phyloP scores from a whole-genome alignment of 2,113 vertebrate species.

The Upupa epops region DNA sequence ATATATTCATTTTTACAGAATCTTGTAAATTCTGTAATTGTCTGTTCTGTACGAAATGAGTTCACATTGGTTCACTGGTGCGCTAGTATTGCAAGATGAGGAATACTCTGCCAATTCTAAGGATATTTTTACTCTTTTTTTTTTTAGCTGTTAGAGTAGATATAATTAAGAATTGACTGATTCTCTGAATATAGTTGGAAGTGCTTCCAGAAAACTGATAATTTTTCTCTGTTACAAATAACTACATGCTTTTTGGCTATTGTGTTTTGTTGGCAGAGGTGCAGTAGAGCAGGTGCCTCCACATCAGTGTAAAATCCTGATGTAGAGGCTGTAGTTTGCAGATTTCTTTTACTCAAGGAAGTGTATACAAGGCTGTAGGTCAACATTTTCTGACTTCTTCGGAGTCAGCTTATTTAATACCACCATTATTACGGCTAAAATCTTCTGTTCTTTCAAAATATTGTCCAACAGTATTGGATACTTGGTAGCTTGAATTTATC shows the following conservation, averaged over 20 bases:
- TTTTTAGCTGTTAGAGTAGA: neutral
- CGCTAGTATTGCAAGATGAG: neutral
- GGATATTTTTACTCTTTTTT: neutral
- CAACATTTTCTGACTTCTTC: neutral
- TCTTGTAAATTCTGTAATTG: neutral
- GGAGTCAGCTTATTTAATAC: neutral
- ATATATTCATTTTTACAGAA: neutral
- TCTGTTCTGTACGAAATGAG: neutral
- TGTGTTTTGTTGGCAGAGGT: neutral
- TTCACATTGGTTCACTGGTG: neutral
- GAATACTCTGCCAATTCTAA: neutral
- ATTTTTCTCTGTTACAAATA: neutral
- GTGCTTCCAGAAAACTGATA: neutral
- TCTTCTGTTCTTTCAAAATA: neutral
- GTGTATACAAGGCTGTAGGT: neutral
- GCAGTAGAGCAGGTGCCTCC: neutral
- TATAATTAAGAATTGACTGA: neutral
- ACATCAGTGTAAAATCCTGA: neutral
- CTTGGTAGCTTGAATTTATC: neutral
- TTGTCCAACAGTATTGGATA: neutral
- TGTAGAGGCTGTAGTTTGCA: neutral
- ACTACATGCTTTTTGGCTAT: neutral
- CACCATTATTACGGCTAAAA: neutral
- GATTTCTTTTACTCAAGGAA: neutral
- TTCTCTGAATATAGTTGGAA: neutral